Base-by-base conservation (phyloP, 2,797 vertebrate genomes). In the Pseudochirops cupreus region DNA sequence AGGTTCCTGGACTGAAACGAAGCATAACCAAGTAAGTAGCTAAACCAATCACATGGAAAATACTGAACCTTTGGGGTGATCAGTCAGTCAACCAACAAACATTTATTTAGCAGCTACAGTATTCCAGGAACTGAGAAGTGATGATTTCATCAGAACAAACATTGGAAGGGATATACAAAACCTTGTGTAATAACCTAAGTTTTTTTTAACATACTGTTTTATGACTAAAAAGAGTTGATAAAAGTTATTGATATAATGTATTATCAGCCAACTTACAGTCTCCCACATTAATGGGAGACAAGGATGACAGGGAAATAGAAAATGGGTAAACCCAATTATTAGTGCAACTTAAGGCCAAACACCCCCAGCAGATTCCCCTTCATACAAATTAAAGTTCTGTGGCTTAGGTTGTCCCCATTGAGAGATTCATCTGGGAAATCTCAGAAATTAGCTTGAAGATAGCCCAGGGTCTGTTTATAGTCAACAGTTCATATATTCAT, bases 11-110 rank as follows among this genome's bases (percentile, higher is more conserved):
- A 33, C 52, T 21, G 14, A 50, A 53, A 46, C 39, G 24, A 1
- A 13, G 56, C 55, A 5, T 31, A 59, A 13, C 91, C 56, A 96
- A 3, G 82, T 28, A 13, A 29, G 29, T 0, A 87, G 52, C 74
- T 90, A 33, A 92, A 54, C 90, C 56, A 87, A 52, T 96, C 59
- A 14, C 93, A 91, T 96, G 74, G 93, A 97, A 95, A 96, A 97
- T 97, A 87, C 21, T 82, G 21, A 9, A 87, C 7, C 39, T 26
- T 3, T 11, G 39, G 3, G 39, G 7, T 87, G 74, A 87, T 87
- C 74, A 50, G 3, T 50, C 21, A 87, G 39, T 11, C 74, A 87
- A 87, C 46, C 74, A 87, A 50, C 10, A 87, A 87, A 10, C 3
- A 50, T 26, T 87, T 87, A 87, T 74, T 74, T 74, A n/a, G 33